These are phyloP conservation scores for Noctua fimbriata DNA, from an alignment of 2,888 invertebrate species.

Conservation along the genomic window DNA sequence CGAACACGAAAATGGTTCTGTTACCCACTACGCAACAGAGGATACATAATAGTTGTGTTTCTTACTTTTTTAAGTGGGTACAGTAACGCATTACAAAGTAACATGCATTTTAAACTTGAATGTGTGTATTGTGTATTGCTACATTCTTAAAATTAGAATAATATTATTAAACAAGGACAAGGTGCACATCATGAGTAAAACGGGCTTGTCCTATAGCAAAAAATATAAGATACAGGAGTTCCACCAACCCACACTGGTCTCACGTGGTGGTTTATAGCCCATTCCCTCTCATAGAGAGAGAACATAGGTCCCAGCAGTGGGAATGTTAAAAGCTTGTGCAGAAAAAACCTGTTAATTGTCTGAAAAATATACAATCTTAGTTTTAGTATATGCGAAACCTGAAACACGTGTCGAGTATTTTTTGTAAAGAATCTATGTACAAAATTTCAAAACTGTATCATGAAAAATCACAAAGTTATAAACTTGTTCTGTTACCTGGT, in stretches of 20 bases:
- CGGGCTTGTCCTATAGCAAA: neutral
- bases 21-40: constrained; percentile 51
- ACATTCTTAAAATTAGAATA: constrained; percentile 12
- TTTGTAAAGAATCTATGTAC: no score
- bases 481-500: no score
- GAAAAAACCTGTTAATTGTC: no score
- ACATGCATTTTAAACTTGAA: constrained; percentile 2
- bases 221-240: neutral
- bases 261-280: neutral
- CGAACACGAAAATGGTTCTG: neutral
- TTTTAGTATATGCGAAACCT: no score
- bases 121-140: constrained; percentile 35
- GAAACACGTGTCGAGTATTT: no score
- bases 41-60: constrained; percentile 34
- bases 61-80: constrained; percentile 54
- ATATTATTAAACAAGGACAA: neutral
- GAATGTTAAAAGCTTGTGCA: neutral
- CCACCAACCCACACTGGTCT: neutral
- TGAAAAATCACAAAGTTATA: no score
- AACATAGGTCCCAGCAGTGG: neutral
- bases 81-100: constrained; percentile 28
- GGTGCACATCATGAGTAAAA: neutral
- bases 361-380: no score
- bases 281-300: neutral
- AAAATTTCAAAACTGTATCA: no score